Base-by-base conservation (phyloP, 2,888 invertebrate species). In the Cheilosia pagana region DNA sequence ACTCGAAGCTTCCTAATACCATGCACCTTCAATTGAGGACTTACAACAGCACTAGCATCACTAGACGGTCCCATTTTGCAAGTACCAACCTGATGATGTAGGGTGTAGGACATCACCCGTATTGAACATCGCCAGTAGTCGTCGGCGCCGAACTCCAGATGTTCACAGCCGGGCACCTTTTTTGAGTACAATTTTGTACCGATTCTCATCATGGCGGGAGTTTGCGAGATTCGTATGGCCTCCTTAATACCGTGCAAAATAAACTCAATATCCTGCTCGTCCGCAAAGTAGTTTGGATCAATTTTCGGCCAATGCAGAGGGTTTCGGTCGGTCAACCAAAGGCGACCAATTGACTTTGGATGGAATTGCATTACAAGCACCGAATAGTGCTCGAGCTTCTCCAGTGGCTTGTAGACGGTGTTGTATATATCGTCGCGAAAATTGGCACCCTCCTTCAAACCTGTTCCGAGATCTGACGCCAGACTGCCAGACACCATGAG, bases 71-170 rank as follows among this genome's bases (percentile, higher is more conserved):
- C 96, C 96, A 96, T 96, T 88, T 94, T 95, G 87, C 95, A 95
- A 0, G 95, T 95, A 5, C 94, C 94, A 81, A 94, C 93, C 87
- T 94, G 94, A 90, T 95, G 95, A 88, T 94, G 94, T 45, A 94
- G 90, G 0, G 95, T 94, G 21, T 93, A 93, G 0, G 95, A 94
- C 45, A 94, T 90, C 12, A 93, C 93, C n/a, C 94, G 92, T 12
- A 94, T 91, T 2, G 94, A 94, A 89, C 96, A 96, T 87, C 94
- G 94, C 95, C 96, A 95, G 88, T 95, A 96, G 35, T 93, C 93
- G 78, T 95, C 95, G 0, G 94, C 92, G 83, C 93, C 94, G 76
- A 94, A 94, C 2, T 85, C 81, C 19, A 91, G 87, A 0, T 89
- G 86, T 28, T 92, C 92, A 89, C 95, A 95, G 1, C 92, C 93